phyloP scores from a whole-genome alignment of 2,113 vertebrate genomes.

The Gallinago jamesoni region DNA sequence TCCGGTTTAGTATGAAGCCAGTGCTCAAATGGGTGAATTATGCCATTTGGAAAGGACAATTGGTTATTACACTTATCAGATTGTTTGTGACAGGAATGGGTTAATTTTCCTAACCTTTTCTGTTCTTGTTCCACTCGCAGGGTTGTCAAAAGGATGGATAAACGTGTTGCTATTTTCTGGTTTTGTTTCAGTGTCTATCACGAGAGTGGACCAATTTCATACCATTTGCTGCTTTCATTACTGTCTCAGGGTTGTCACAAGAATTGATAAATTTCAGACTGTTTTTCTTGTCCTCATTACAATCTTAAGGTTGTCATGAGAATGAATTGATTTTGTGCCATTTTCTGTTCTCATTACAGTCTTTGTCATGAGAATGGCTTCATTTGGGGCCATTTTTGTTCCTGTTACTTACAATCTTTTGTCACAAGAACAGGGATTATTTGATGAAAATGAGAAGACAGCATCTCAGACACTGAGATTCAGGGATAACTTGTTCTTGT shows the following conservation, averaged over 20 bases:
- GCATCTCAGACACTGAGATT: constrained; percentile 41
- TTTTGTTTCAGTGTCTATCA: constrained; percentile 72
- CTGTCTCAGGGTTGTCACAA: constrained; percentile 80
- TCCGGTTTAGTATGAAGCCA: background rate
- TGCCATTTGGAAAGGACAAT: constrained; percentile 40
- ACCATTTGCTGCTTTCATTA: constrained; percentile 73
- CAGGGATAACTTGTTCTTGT: constrained; percentile 41
- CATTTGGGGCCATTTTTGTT: constrained; percentile 71
- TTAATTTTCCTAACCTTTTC: constrained; percentile 74
- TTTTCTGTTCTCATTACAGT: constrained; percentile 74
- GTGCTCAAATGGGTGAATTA: background rate
- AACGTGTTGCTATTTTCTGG: constrained; percentile 65
- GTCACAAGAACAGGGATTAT: constrained; percentile 63
- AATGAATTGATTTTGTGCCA: constrained; percentile 78
- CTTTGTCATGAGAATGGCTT: constrained; percentile 78
- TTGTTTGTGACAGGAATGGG: constrained; percentile 69
- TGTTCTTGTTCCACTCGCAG: constrained; percentile 49
- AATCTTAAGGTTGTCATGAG: constrained; percentile 80
- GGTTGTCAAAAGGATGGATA: constrained; percentile 66
- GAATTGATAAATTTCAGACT: constrained; percentile 82
- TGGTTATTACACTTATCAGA: constrained; percentile 48
- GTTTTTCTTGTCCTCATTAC: constrained; percentile 83
- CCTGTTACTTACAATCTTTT: constrained; percentile 56
- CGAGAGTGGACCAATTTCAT: constrained; percentile 73
- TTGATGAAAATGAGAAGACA: constrained; percentile 63